phyloP scores from a whole-genome alignment of 1,140 invertebrate genomes.

The Scylla paramamosain region DNA sequence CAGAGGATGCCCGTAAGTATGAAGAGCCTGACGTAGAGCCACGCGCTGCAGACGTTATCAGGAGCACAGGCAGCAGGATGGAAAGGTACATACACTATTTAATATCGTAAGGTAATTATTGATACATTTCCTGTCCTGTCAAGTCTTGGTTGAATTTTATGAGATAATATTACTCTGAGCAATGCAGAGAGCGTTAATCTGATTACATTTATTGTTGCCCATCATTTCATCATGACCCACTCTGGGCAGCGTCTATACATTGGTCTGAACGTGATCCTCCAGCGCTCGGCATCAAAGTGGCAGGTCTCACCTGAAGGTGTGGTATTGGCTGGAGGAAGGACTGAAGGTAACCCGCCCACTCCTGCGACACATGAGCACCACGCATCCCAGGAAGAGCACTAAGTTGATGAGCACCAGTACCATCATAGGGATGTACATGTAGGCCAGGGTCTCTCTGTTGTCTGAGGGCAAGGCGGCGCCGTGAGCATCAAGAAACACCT shows the following conservation, averaged over 20 bases:
- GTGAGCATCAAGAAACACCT: too few species aligned
- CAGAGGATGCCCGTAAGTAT: slow-evolving; percentile 51
- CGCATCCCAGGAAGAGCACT: slow-evolving; percentile 39
- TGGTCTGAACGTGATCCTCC: not conserved
- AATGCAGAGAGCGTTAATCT: too few species aligned
- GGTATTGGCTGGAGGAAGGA: not conserved
- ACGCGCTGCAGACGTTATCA: slow-evolving; percentile 10
- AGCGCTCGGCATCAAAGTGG: not conserved
- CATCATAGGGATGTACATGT: slow-evolving; percentile 58
- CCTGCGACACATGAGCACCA: not conserved
- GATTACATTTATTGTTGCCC: too few species aligned
- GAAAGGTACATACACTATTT: not conserved
- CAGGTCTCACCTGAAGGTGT: not conserved
- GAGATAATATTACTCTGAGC: too few species aligned
- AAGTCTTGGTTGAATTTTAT: too few species aligned
- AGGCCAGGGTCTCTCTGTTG: not conserved
- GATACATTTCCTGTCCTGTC: too few species aligned
- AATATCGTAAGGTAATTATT: too few species aligned
- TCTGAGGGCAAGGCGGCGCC: not conserved
- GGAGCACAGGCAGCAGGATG: not conserved
- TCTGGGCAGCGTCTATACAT: too few species aligned
- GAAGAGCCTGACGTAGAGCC: slow-evolving; percentile 55
- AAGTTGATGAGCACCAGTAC: slow-evolving; percentile 19
- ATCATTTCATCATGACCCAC: too few species aligned
- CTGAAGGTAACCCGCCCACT: not conserved